Evolutionary conservation across 2,888 invertebrate genomes (phyloP), one percentile per base, ranked within the genome.

Genomic region (Argyresthia goedartella): DNA sequence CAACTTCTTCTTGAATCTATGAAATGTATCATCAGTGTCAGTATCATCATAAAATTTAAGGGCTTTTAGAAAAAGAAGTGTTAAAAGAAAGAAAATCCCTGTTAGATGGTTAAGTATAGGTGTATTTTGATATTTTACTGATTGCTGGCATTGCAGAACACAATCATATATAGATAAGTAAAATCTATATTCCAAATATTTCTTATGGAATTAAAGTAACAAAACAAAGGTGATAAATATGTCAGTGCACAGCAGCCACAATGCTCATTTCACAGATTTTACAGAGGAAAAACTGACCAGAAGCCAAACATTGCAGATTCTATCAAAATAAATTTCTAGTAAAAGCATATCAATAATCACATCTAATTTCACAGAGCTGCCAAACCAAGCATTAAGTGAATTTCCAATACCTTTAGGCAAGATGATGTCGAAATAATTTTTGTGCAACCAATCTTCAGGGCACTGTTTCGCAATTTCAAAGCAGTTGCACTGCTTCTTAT

Each of bases 1-100:
- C 88, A 41, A 97, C 94, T 80, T 96, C 95, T 68, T 93, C 92
- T 74, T 92, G 90, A 62, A 98, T 93, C 97, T 98, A 55, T 66
- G 81, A 25, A 25, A 25, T 4, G 6, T 25, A 25, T 25, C 25
- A 25, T n/a, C n/a, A n/a, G n/a, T 39, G 39, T n/a, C n/a, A 39
- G 39, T 39, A 71, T 55, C 16, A 53, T 52, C 53, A 53, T 54
- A 25, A 50, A 39, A 39, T 25, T 4, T 4, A 6, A 25, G 25
- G 6, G 6, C 3, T 25, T 25, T 6, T 25, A 4, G 2, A 6
- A 25, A 25, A 25, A 25, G 25, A 25, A 25, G 6, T 25, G n/a
- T n/a, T n/a, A n/a, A n/a, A n/a, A 25, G 3, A 25, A 25, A 25
- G 2, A 25, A 25, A 25, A 25, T 25, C 25, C 3, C 25, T 25